Evolutionary conservation across 64 coral and sea anemone species (phyloP), one percentile per base, ranked within the genome.

Genomic region (Acropora tenuis): DNA sequence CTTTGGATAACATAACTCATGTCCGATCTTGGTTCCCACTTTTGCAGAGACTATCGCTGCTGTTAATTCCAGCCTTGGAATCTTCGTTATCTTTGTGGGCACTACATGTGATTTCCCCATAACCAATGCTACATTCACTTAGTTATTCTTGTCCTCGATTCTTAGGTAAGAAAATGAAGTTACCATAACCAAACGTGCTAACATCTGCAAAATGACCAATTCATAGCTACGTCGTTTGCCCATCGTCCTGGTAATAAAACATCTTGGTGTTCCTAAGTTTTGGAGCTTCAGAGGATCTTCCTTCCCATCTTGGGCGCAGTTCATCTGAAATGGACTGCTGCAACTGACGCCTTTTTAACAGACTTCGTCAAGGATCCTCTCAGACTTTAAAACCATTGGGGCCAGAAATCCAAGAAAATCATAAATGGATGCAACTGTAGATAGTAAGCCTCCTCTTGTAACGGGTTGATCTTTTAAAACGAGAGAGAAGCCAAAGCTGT

Each of bases 231-330:
- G 41, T 50, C 47, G 48, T 44, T 53, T 68, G 17, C 12, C 67
- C 69, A 42, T 74, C 74, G 44, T 74, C 45, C 13, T 20, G 18
- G 84, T 43, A 44, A 74, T 53, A 71, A 73, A 87, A 52, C 84
- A 87, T 43, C 84, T 66, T 72, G 84, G 84, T 50, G 74, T 74
- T 41, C 74, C 42, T 87, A 87, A 67, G n/a, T 87, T 48, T 15
- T 18, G 47, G 4, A 87, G 84, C 1, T 6, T n/a, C 15, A 41
- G 47, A 47, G 74, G 43, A 46, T 43, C 47, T 7, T 43, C 10
- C 45, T 86, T 86, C 69, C 83, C 66, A 86, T 45, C 30, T 30
- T 30, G 41, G 17, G 4, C 2, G 42, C 43, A 46, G 16, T 86
- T 72, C 83, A 2, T 73, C 44, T 11, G 30, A 30, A 30, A 30